Percentiles rank a stretch among this genome's conserved stretches.
phyloP scores from a whole-genome alignment of 2,888 invertebrate species.

The Drosophila anomelani region DNA sequence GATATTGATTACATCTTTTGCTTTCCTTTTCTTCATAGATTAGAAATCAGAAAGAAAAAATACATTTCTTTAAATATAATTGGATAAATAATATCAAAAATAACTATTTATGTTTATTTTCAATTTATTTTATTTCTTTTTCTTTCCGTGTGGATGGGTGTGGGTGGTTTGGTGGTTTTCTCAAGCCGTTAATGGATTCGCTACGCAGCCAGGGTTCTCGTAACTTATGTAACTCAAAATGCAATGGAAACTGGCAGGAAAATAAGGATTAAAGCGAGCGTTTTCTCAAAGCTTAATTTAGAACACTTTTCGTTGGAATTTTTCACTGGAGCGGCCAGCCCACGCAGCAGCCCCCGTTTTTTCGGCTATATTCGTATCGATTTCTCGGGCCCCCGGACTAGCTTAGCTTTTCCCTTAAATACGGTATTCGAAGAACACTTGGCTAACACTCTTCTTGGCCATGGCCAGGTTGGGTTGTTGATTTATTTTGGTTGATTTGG shows the following conservation, averaged over 20 bases:
- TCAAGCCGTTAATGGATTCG: conserved; percentile 30
- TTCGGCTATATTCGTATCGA: conserved; percentile 32
- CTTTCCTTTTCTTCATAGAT: too few relatives aligned
- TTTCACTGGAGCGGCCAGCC: conserved; percentile 25
- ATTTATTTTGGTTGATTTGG: conserved; percentile 42
- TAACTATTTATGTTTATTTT: neutral
- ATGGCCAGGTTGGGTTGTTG: conserved; percentile 60
- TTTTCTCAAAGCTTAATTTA: conserved; percentile 3
- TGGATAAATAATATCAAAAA: too few relatives aligned
- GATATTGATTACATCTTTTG: too few relatives aligned
- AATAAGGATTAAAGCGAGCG: neutral
- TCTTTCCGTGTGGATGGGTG: conserved; percentile 10
- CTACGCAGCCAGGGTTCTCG: conserved; percentile 13
- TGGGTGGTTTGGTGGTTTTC: conserved; percentile 15
- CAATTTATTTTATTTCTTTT: neutral
- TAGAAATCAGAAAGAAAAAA: too few relatives aligned
- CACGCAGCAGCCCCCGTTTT: conserved; percentile 35
- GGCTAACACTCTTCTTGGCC: conserved; percentile 84
- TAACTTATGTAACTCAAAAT: conserved; percentile 37
- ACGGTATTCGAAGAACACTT: conserved; percentile 36
- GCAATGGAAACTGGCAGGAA: conserved; percentile 7
- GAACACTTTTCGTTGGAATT: conserved; percentile 1
- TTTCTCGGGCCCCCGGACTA: conserved; percentile 28
- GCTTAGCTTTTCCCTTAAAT: conserved; percentile 23
- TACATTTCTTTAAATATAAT: too few relatives aligned